These are phyloP conservation scores for Anastrepha ludens DNA, from an alignment of 1,140 invertebrate species.

Conservation along the genomic window DNA sequence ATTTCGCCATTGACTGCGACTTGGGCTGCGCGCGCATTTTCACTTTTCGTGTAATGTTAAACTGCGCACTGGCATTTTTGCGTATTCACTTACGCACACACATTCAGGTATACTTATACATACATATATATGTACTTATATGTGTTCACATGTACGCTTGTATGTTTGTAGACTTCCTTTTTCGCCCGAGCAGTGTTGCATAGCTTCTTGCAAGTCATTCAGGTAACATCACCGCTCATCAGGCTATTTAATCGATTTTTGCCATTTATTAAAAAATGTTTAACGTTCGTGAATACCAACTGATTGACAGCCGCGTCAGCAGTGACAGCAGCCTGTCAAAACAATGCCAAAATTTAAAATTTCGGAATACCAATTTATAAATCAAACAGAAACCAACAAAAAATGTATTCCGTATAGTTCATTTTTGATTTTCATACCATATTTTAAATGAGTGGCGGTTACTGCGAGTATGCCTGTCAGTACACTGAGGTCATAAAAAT, in stretches of 20 bases:
- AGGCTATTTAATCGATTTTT: slow-evolving; percentile 12
- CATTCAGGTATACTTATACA: neutral
- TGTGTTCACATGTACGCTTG: too few species aligned
- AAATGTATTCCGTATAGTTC: too few species aligned
- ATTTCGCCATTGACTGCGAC: neutral
- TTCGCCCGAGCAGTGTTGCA: neutral
- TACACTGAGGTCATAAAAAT: too few species aligned
- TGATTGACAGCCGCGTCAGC: slow-evolving; percentile 25
- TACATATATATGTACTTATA: neutral
- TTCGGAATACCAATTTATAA: too few species aligned
- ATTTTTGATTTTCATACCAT: too few species aligned
- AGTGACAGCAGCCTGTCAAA: slow-evolving; percentile 10
- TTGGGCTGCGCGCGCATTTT: slow-evolving; percentile 34
- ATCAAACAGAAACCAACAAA: too few species aligned
- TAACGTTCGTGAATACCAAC: neutral
- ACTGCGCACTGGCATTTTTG: neutral
- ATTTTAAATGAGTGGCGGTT: too few species aligned
- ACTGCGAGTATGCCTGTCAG: too few species aligned
- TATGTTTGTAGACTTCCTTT: too few species aligned
- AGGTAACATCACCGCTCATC: neutral
- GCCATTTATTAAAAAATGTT: neutral
- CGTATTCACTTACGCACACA: too few species aligned
- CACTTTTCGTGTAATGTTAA: slow-evolving; percentile 23
- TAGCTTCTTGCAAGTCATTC: slow-evolving; percentile 10
- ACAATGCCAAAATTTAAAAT: neutral